Evolutionary conservation across 2,797 vertebrate species (phyloP), one percentile per base, ranked within the genome.

Genomic region (Emydoidea blandingii): DNA sequence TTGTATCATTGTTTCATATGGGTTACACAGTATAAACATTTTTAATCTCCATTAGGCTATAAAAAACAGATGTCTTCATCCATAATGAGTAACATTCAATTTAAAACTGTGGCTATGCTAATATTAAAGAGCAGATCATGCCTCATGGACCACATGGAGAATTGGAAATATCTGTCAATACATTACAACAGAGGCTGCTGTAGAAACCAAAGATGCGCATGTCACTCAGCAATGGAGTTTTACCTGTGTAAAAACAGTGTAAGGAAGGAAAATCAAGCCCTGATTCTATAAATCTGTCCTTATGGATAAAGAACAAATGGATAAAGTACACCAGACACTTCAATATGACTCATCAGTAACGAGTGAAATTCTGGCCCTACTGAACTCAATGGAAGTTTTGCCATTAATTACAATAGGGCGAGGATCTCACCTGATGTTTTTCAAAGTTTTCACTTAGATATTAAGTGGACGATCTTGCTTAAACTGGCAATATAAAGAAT

Each of bases 111-210:
- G 53, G 31, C 37, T 72, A 85, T 11, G 14, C 27, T 91, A 90
- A 94, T 92, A 94, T 92, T 90, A 91, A 95, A 88, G 65, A 93
- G 59, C 37, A 72, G 37, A n/a, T 0, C 2, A 91, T 86, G 81
- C 65, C 79, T 93, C 89, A 87, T 0, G 87, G 90, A 93, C 86
- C 81, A 81, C 85, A 50, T 37, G 29, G 47, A 94, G 52, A 90
- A 95, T 76, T 18, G 89, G 27, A 95, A 97, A 95, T 81, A 92
- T 89, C 62, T 96, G 85, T 79, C 92, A 90, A 86, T 21, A 53
- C 59, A 91, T 3, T 2, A 1, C 54, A 91, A 91, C 52, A 86
- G 83, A 96, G 91, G 78, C 52, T 91, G 52, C 68, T 90, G 56
- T 29, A 62, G 54, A 37, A 76, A 95, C 82, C 74, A 76, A 72